These are phyloP conservation scores for Microctonus brassicae DNA, from an alignment of 2,888 invertebrate species.

Conservation along the genomic window DNA sequence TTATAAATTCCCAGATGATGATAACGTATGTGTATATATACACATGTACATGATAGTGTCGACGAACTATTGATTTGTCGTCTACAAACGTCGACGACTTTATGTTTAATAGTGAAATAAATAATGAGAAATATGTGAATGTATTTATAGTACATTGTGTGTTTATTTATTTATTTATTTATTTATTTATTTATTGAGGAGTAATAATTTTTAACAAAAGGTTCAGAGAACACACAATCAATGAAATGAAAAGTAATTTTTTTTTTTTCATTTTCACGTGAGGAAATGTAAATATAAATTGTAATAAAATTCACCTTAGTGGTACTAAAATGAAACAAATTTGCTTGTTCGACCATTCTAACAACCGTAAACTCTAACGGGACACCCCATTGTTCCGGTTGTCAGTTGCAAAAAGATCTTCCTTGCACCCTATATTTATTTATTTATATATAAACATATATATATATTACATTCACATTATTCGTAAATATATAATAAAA, in stretches of 20 bases:
- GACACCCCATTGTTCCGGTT: conserved; percentile 45
- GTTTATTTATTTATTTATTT: too few species aligned
- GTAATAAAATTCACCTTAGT: not conserved
- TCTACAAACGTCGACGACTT: conserved; percentile 6
- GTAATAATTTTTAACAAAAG: too few species aligned
- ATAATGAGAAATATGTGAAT: too few species aligned
- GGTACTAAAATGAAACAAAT: conserved; percentile 18
- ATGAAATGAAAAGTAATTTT: too few species aligned
- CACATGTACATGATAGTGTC: conserved; percentile 52
- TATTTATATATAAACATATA: not conserved
- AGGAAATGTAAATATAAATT: too few species aligned
- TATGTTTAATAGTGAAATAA: not conserved
- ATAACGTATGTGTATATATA: conserved; percentile 15
- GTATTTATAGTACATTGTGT: too few species aligned
- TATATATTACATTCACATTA: not conserved
- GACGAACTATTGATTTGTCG: conserved; percentile 63
- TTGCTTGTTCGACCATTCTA: conserved; percentile 23
- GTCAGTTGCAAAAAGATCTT: conserved; percentile 7
- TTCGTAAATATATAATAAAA: too few species aligned
- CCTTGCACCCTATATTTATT: not conserved
- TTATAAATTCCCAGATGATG: conserved; percentile 26
- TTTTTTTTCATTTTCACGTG: too few species aligned
- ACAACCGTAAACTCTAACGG: conserved; percentile 50
- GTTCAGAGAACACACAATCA: too few species aligned
- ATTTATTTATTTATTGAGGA: too few species aligned